A percentile compares a stretch with the other conserved stretches of the same genome.
Conservation (phyloP, 2,113 vertebrate genomes). For the Speoplatyrhinus poulsoni region DNA sequence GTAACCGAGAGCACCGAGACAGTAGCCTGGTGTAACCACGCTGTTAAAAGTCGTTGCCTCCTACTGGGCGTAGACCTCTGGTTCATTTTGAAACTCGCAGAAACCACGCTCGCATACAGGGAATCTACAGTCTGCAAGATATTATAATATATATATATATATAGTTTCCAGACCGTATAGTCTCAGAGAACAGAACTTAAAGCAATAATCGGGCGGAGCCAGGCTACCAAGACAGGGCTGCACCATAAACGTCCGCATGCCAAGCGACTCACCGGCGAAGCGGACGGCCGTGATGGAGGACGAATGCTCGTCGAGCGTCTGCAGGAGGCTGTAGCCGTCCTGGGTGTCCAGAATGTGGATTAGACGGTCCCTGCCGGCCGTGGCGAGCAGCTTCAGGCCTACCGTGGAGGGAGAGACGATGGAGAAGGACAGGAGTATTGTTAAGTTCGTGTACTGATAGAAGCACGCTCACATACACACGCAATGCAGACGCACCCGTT, state of each 20-base stretch:
- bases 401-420: constrained; percentile 7
- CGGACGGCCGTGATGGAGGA: constrained; percentile 95
- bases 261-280: constrained; percentile 85
- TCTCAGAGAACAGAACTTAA: too few species aligned
- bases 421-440: constrained; percentile 46
- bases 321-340: constrained; percentile 86
- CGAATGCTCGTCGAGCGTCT: constrained; percentile 96
- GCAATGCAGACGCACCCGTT: constrained; percentile 79
- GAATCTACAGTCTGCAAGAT: too few species aligned
- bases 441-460: neutral
- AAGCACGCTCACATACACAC: neutral
- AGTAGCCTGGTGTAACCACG: too few species aligned
- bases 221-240: constrained; percentile 32
- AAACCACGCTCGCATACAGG: too few species aligned
- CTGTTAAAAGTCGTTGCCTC: too few species aligned
- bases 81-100: too few species aligned
- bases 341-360: constrained; percentile 92
- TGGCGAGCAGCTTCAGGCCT: constrained; percentile 92
- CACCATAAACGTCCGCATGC: constrained; percentile 45
- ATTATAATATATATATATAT: too few species aligned
- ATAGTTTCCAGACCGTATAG: too few species aligned
- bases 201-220: constrained; percentile 13
- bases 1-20: too few species aligned
- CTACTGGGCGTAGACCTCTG: too few species aligned
- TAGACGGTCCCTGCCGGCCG: constrained; percentile 91